A percentile compares a stretch with the other conserved stretches of the same genome.
Evolutionary conservation across 2,113 vertebrate genomes (phyloP).

Genomic region (Bos indicus): DNA sequence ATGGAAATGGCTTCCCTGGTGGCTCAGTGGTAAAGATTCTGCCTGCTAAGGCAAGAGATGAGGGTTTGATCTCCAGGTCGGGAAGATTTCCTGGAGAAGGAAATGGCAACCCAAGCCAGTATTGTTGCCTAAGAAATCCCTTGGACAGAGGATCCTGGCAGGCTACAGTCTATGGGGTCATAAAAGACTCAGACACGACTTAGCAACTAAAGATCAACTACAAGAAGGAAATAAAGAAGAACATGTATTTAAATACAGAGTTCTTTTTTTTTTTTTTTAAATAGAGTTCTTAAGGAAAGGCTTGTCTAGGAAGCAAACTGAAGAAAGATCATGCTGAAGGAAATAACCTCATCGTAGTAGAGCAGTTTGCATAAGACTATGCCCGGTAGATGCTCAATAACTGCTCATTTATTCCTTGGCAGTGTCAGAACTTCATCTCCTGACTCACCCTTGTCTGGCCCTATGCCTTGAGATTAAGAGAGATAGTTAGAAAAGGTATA

Average conservation of each 20-base stretch:
- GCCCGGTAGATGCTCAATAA: not conserved
- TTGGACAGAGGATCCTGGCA: not conserved
- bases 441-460: not conserved
- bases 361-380: not conserved
- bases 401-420: not conserved
- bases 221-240: not conserved
- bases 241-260: not conserved
- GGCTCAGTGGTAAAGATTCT: not conserved
- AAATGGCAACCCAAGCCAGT: not conserved
- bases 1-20: not conserved
- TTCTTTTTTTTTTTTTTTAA: no score
- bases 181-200: not conserved
- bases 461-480: not conserved
- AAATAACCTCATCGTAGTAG: not conserved
- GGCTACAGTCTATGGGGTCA: not conserved
- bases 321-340: not conserved
- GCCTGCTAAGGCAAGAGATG: not conserved
- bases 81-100: not conserved
- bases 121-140: not conserved
- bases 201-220: not conserved
- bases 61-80: not conserved
- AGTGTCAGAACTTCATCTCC: not conserved
- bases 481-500: not conserved
- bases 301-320: not conserved
- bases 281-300: not conserved